Base-by-base conservation (phyloP, 1,140 invertebrate genomes). In the Rhopalosiphum maidis region DNA sequence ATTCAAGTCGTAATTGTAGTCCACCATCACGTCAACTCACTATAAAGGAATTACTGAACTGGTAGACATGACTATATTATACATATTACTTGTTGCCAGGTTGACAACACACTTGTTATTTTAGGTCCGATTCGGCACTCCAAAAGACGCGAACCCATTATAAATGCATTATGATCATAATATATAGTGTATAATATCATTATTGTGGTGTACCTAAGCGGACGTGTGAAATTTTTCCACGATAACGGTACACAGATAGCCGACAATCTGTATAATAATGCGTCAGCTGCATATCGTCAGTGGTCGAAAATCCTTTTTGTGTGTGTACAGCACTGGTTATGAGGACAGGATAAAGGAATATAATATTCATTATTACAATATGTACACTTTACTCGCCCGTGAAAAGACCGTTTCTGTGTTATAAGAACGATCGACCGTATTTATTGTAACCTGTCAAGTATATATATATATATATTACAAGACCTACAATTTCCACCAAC, bases 391-490 rank as follows among this genome's bases (percentile, higher is more conserved):
- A 43, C 83, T 86, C 37, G 41, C 21, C 43, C 43, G 18, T 48
- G 86, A 88, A 88, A 88, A 88, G 86, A 88, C 46, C 86, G 86
- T 88, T 88, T 77, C n/a, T 35, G 60, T n/a, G 18, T 37, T 85
- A 43, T 23, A 35, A 88, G 86, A 88, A 88, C 48, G 86, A 88
- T 88, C 86, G 86, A 88, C 86, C 86, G 86, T 48, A 88, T 88
- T 88, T 88, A 77, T 77, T 88, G 86, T 88, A 18, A 88, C 86
- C 86, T 88, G 86, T 88, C 86, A 88, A 88, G 86, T 46, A 87
- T 87, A 86, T 22, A 86, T 82, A 82, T 21, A 83, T 60, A 83
- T 83, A 22, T 85, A 43, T n/a, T 6, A 41, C 23, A 1, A 85
- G 41, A 88, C 86, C 86, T 48, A 51, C 43, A 48, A 87, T 87